phyloP scores from a whole-genome alignment of 2,888 invertebrate species.

The Diaperis boleti region DNA sequence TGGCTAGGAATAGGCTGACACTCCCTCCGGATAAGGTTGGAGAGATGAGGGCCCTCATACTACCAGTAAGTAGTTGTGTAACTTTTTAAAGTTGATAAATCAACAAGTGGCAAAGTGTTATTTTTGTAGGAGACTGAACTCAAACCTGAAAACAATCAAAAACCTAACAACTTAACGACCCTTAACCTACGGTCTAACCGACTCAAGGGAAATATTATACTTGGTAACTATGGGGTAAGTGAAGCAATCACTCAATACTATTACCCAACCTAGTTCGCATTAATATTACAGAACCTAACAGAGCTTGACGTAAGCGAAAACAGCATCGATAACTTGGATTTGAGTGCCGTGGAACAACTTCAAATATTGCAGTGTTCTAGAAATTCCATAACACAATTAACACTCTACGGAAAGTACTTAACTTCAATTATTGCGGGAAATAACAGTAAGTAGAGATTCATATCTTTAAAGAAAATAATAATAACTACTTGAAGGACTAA shows the following conservation, averaged over 20 bases:
- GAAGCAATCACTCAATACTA: conserved; percentile 7
- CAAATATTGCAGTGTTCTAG: conserved; percentile 81
- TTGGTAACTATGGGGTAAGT: conserved; percentile 87
- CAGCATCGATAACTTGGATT: conserved; percentile 83
- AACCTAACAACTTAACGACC: conserved; percentile 72
- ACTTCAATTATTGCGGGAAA: conserved; percentile 84
- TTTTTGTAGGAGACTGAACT: conserved; percentile 60
- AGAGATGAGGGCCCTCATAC: conserved; percentile 71
- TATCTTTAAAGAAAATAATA: background rate
- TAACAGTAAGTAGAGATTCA: conserved; percentile 80
- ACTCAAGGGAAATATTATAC: conserved; percentile 85
- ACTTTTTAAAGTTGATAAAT: no score
- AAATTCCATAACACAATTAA: conserved; percentile 81
- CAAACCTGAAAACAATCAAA: conserved; percentile 58
- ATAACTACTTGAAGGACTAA: conserved; percentile 73
- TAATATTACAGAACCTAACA: conserved; percentile 77
- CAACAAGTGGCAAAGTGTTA: background rate
- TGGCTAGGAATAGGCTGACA: conserved; percentile 70
- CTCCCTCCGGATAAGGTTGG: conserved; percentile 67
- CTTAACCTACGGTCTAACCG: conserved; percentile 84
- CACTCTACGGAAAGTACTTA: conserved; percentile 82
- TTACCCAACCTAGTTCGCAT: conserved; percentile 35
- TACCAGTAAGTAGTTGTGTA: conserved; percentile 65
- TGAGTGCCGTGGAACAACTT: conserved; percentile 82
- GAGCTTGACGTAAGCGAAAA: conserved; percentile 88